A percentile compares a stretch with the other conserved stretches of the same genome.
These are phyloP conservation scores for Drosophila miranda DNA, from an alignment of 1,140 invertebrate genomes.

Conservation along the genomic window DNA sequence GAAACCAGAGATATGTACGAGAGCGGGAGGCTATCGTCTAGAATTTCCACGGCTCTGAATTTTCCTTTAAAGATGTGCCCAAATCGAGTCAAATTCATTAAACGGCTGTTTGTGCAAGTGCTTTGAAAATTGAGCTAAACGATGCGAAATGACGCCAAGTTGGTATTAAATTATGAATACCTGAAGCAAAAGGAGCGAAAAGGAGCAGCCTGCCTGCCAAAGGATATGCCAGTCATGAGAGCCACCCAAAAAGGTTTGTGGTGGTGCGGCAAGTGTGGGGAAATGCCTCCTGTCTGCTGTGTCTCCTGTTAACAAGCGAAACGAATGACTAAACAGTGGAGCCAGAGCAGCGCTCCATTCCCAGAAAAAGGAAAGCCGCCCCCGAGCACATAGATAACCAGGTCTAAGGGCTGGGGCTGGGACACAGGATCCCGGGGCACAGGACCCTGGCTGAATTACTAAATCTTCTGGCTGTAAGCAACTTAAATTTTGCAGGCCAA, in stretches of 20 bases:
- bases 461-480: slow-evolving; percentile 32
- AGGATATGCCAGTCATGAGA: slow-evolving; percentile 59
- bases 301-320: slow-evolving; percentile 71
- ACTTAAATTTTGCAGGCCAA: slow-evolving; percentile 61
- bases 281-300: slow-evolving; percentile 52
- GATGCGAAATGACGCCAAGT: slow-evolving; percentile 69
- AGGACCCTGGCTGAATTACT: not conserved
- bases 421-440: slow-evolving; percentile 1
- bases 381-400: slow-evolving; percentile 19
- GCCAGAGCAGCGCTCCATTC: not conserved
- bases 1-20: not conserved
- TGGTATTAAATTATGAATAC: slow-evolving; percentile 76
- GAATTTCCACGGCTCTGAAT: slow-evolving; percentile 8
- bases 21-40: too few relatives aligned
- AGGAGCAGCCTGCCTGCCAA: slow-evolving; percentile 14
- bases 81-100: slow-evolving; percentile 57
- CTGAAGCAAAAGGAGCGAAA: slow-evolving; percentile 25
- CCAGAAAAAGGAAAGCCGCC: slow-evolving; percentile 15
- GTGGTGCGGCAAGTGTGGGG: slow-evolving; percentile 30
- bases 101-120: slow-evolving; percentile 42
- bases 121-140: slow-evolving; percentile 64
- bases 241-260: slow-evolving; percentile 3
- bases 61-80: not conserved
- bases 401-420: not conserved
- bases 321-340: slow-evolving; percentile 68